Base-by-base conservation (phyloP, 2,797 vertebrate genomes). In the Heterohyrax brucei region DNA sequence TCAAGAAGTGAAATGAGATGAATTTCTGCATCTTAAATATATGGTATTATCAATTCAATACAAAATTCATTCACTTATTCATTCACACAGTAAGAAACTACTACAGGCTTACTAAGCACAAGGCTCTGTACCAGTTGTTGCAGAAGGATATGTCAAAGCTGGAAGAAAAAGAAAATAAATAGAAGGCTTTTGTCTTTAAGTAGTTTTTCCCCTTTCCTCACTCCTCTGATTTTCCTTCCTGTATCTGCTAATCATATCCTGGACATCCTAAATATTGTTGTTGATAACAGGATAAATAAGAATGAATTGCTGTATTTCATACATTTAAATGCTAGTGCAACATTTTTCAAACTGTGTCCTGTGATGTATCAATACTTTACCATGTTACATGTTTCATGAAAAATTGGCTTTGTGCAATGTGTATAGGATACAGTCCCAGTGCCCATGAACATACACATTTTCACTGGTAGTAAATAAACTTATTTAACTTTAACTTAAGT, bases 41-140 rank as follows among this genome's bases (percentile, higher is more conserved):
- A 39, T 22, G 4, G 62, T 10, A 3, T 30, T 26, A 28, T 70
- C 70, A 46, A 10, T 30, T 44, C 19, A 10, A 1, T 3, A 3
- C 7, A 22, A 61, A 53, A 28, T 10, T 30, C 22, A 22, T 24
- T 12, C 19, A 10, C 39, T 39, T 39, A 39, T 39, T 21, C 79
- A 59, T 16, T 61, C 68, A 8, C 7, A 46, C 16, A 0, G 50
- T 24, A 18, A 14, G 92, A 64, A 5, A 2, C 18, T 13, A 7
- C 0, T 19, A 5, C 22, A 14, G 62, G 16, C 13, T 22, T 24
- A 2, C 72, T 5, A 1, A 0, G 18, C 19, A 1, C 22, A 50
- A 2, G 64, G 6, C 21, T 77, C 26, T 0, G 0, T 3, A 0
- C 59, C 0, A 0, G n/a, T 1, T 4, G 7, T 3, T 7, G 21